Evolutionary conservation across 2,888 invertebrate species (phyloP), one percentile per base, ranked within the genome.

Genomic region (Dolomedes plantarius): DNA sequence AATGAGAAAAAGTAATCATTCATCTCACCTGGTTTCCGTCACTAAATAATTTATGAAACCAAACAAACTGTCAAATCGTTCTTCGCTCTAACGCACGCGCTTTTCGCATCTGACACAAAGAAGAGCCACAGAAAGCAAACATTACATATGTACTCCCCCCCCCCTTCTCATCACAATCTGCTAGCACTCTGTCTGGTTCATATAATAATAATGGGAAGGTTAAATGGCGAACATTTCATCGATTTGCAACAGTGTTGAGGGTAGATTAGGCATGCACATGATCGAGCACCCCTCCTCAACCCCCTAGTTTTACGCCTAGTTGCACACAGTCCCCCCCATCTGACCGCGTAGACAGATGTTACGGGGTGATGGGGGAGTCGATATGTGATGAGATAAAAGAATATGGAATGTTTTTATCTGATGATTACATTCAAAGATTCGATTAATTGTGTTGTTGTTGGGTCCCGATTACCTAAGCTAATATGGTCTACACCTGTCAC

Each of bases 161-260:
- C 56, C 73, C n/a, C 29, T 31, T 41, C 56, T 76, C 50, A 67
- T 46, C 46, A 16, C n/a, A n/a, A 13, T 72, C 72, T 46, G 19
- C 79, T 31, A 16, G n/a, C n/a, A 2, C 71, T 64, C 62, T 7
- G 9, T 5, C 56, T 23, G 11, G 23, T 56, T 73, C 28, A 41
- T 73, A 73, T 67, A 81, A 74, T 68, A 74, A 56, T 68, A 81
- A 81, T 74, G 16, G 68, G 9, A 65, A 64, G 72, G 72, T 72
- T 71, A 62, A 67, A 68, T 56, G 28, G 50, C 81, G 65, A 81
- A 74, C 74, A 81, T 68, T 74, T 81, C 81, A 81, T 81, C 81
- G 81, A 81, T 74, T 81, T 74, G 74, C 68, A 67, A 81, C 74
- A 81, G 68, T 74, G 50, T 68, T 64, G 68, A 68, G 23, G 19